These are phyloP conservation scores for Camponotus pennsylvanicus DNA, from an alignment of 1,140 invertebrate species.

Conservation along the genomic window DNA sequence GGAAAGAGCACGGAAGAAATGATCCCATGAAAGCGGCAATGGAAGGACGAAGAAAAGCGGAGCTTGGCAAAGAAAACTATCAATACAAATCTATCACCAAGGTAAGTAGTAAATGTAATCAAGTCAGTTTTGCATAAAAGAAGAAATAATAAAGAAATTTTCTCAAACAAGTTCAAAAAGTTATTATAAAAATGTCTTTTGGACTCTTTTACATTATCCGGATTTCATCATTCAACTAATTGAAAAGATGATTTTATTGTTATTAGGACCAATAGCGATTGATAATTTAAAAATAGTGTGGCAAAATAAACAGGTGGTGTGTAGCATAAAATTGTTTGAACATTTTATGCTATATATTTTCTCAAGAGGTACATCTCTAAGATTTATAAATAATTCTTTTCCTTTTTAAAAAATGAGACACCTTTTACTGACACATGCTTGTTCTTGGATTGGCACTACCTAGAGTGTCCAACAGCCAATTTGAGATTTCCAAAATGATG, in stretches of 20 bases:
- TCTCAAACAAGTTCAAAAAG: constrained; percentile 18
- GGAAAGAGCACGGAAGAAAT: too few relatives aligned
- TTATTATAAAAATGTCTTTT: neutral
- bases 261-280: constrained; percentile 80
- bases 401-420: constrained; percentile 35
- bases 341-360: constrained; percentile 70
- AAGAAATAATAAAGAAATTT: constrained; percentile 36
- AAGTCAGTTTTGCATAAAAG: neutral
- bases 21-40: constrained; percentile 96
- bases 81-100: constrained; percentile 76
- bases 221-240: constrained; percentile 40
- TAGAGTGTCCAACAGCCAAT: neutral
- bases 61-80: constrained; percentile 75
- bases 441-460: constrained; percentile 48
- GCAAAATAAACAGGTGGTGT: constrained; percentile 75
- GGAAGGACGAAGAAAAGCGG: constrained; percentile 89
- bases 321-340: constrained; percentile 70
- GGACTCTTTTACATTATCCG: constrained; percentile 8
- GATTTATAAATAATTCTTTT: neutral
- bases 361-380: constrained; percentile 51
- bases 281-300: constrained; percentile 78
- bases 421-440: constrained; percentile 38
- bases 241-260: constrained; percentile 74
- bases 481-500: neutral
- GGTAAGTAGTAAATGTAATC: constrained; percentile 67